A percentile compares a stretch with the other conserved stretches of the same genome.
phyloP scores from a whole-genome alignment of 2,888 invertebrate genomes.

The Pristionchus japonicus region DNA sequence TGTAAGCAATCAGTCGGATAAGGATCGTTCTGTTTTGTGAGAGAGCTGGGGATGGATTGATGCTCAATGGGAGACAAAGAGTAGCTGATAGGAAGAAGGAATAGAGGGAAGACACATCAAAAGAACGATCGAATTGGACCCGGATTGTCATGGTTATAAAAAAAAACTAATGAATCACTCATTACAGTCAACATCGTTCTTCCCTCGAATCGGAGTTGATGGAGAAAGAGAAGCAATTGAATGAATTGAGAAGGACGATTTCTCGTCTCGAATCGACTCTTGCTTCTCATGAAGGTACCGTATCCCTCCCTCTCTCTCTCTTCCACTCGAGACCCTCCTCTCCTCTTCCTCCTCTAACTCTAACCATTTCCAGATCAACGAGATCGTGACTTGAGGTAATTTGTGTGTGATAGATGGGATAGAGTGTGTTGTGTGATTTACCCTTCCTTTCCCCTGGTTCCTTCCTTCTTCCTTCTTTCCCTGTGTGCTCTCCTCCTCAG shows the following conservation, averaged over 20 bases:
- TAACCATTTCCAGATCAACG: conserved; percentile 17
- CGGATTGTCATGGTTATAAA: not conserved
- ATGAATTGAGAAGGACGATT: conserved; percentile 53
- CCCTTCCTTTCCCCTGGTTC: not conserved
- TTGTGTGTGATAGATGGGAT: conserved; percentile 29
- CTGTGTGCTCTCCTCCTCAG: not conserved
- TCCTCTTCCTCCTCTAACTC: no score
- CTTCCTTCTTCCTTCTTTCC: not conserved
- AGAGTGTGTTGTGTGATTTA: not conserved
- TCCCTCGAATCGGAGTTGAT: conserved; percentile 51
- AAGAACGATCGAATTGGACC: not conserved
- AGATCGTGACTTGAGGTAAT: conserved; percentile 32
- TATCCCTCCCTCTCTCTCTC: not conserved
- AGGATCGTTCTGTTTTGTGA: conserved; percentile 7
- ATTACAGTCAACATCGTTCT: conserved; percentile 16
- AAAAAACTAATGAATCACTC: not conserved
- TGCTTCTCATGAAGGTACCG: conserved; percentile 25
- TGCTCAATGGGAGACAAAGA: conserved; percentile 51
- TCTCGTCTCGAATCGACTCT: conserved; percentile 46
- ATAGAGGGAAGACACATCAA: not conserved
- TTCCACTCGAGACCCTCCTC: not conserved
- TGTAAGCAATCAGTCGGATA: not conserved
- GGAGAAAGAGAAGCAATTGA: conserved; percentile 52
- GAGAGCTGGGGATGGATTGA: not conserved
- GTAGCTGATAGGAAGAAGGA: not conserved